Evolutionary conservation across 2,888 invertebrate species (phyloP).

Genomic region (Endotricha flammealis): DNA sequence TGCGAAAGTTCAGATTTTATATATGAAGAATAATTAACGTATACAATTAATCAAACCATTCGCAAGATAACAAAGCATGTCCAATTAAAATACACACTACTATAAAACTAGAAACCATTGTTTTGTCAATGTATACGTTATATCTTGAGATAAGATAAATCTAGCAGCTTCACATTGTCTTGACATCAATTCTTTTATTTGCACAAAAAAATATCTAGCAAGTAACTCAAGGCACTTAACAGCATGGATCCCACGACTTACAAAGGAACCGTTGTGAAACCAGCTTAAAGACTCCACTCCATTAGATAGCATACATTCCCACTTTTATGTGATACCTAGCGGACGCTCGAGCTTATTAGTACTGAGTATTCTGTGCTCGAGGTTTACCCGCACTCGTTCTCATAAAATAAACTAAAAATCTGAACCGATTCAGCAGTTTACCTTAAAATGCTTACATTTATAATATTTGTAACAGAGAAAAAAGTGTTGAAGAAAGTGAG

Average conservation of each 20-base stretch:
- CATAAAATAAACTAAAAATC: too few relatives aligned
- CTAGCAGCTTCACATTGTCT: background rate
- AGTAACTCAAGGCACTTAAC: conserved; percentile 16
- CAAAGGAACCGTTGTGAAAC: conserved; percentile 33
- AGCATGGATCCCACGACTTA: conserved; percentile 30
- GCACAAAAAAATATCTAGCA: conserved; percentile 19
- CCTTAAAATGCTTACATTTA: too few relatives aligned
- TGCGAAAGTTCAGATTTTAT: too few relatives aligned
- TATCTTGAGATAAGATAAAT: conserved; percentile 6
- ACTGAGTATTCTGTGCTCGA: too few relatives aligned
- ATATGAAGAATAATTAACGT: too few relatives aligned
- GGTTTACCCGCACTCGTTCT: too few relatives aligned
- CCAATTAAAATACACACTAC: background rate
- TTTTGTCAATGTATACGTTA: conserved; percentile 6
- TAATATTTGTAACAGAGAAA: too few relatives aligned
- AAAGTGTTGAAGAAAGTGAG: too few relatives aligned
- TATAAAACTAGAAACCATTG: conserved; percentile 6
- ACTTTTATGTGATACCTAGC: too few relatives aligned
- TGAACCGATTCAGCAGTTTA: too few relatives aligned
- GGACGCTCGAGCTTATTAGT: too few relatives aligned
- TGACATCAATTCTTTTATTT: conserved; percentile 12
- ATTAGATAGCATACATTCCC: background rate
- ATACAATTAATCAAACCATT: background rate
- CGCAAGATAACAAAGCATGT: background rate
- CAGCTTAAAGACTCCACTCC: conserved; percentile 9